Percentiles rank a stretch among this genome's conserved stretches.
Conservation (phyloP, 2,797 vertebrate genomes). For the Tiaroga cobitis region DNA sequence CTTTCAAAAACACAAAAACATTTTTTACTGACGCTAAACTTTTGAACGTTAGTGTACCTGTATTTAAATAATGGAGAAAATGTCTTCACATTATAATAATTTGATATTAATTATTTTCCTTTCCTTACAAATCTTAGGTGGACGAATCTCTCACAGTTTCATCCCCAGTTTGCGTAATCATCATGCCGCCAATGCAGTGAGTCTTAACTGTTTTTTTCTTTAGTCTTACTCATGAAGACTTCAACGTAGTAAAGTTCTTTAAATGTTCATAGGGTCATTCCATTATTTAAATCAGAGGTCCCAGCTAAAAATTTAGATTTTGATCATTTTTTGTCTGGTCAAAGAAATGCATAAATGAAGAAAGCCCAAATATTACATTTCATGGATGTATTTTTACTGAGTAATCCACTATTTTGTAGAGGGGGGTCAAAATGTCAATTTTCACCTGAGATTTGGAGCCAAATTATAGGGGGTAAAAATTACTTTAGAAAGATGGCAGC, state of each 20-base stretch:
- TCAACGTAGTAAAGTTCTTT: neutral
- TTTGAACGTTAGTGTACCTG: neutral
- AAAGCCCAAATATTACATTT: too few species aligned
- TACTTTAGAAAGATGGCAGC: too few species aligned
- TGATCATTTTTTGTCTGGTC: too few species aligned
- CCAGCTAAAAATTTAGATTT: too few species aligned
- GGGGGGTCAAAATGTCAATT: too few species aligned
- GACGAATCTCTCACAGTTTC: constrained; percentile 80
- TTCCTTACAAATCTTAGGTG: constrained; percentile 68
- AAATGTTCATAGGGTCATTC: neutral
- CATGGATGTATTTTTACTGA: too few species aligned
- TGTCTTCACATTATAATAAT: neutral
- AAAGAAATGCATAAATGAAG: too few species aligned
- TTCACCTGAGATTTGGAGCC: too few species aligned
- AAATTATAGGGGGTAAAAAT: too few species aligned
- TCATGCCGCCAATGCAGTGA: constrained; percentile 73
- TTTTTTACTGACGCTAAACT: neutral
- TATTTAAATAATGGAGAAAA: neutral
- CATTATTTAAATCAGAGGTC: too few species aligned
- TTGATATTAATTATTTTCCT: neutral
- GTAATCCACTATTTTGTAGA: too few species aligned
- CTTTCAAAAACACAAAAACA: neutral
- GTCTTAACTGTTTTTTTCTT: constrained; percentile 39
- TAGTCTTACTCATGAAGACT: neutral
- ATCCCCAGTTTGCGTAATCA: constrained; percentile 81